Conservation (phyloP, 2,888 invertebrate species). For the Dione vanillae region DNA sequence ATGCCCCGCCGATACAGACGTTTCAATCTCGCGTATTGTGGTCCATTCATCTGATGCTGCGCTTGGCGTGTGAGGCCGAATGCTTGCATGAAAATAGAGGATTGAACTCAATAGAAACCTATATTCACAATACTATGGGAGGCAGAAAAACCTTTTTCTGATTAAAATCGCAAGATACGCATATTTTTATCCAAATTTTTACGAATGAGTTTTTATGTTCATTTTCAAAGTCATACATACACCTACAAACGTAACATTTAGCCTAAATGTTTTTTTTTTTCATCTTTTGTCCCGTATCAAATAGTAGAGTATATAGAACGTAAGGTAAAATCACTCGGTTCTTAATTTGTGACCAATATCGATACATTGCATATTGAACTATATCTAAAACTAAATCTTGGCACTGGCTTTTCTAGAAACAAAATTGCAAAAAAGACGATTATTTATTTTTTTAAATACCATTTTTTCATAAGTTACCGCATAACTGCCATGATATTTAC, state of each 20-base stretch:
- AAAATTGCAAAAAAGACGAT: too few species aligned
- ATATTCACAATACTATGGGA: neutral
- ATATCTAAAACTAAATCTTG: too few species aligned
- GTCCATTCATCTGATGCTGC: conserved; percentile 36
- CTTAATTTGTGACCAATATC: too few species aligned
- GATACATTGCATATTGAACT: too few species aligned
- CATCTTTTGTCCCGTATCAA: too few species aligned
- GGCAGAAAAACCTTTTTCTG: neutral
- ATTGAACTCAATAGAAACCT: conserved; percentile 14
- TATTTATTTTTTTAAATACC: neutral
- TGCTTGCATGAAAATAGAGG: conserved; percentile 15
- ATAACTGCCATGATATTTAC: neutral
- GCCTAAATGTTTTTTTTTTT: too few species aligned
- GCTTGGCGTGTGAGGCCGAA: conserved; percentile 20
- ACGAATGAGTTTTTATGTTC: neutral
- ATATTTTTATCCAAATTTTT: neutral
- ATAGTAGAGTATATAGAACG: too few species aligned
- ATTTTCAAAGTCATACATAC: too few species aligned
- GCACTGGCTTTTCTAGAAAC: too few species aligned
- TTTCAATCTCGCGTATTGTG: conserved; percentile 46
- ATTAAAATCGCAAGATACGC: neutral
- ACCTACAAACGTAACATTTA: too few species aligned
- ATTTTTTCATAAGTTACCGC: neutral
- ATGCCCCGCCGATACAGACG: conserved; percentile 43
- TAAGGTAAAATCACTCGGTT: too few species aligned